A percentile compares a stretch with the other conserved stretches of the same genome.
Evolutionary conservation across 1,140 invertebrate species (phyloP).

Genomic region (Scaptomyza hsui): DNA sequence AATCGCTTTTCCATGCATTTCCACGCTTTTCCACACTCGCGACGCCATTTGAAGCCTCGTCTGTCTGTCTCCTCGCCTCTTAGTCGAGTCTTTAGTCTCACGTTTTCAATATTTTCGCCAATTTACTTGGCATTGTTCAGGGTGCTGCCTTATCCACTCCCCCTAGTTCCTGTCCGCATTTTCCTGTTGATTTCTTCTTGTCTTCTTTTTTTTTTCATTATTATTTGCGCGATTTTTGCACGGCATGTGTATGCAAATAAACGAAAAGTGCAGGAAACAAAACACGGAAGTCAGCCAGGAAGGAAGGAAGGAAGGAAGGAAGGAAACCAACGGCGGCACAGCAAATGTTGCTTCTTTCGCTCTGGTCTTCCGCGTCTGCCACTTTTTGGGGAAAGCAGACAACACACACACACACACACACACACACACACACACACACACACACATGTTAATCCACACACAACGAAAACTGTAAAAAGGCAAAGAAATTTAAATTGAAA

Average conservation of each 20-base stretch:
- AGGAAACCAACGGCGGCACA: constrained; percentile 68
- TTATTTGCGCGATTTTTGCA: constrained; percentile 82
- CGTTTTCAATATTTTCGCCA: constrained; percentile 76
- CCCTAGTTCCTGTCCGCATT: constrained; percentile 2
- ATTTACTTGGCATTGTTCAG: constrained; percentile 60
- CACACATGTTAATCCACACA: neutral
- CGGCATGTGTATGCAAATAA: constrained; percentile 80
- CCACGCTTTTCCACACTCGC: constrained; percentile 20
- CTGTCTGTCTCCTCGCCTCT: constrained; percentile 7
- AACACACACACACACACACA: constrained; percentile 11
- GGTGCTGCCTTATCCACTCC: constrained; percentile 3
- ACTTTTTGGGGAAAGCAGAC: constrained; percentile 2
- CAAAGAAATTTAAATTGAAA: constrained; percentile 80
- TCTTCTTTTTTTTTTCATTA: constrained; percentile 62
- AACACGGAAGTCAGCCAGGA: constrained; percentile 76
- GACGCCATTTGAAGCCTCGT: constrained; percentile 37
- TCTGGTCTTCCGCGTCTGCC: neutral
- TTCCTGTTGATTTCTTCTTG: constrained; percentile 21
- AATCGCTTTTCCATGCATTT: constrained; percentile 10
- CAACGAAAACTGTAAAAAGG: constrained; percentile 55
- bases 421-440: constrained; percentile 7
- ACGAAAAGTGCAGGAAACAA: constrained; percentile 82
- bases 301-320: constrained; percentile 66
- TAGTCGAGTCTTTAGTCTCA: constrained; percentile 31
- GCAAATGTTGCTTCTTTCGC: constrained; percentile 58